Evolutionary conservation across 2,113 vertebrate genomes (phyloP).

Genomic region (Tachycineta bicolor): DNA sequence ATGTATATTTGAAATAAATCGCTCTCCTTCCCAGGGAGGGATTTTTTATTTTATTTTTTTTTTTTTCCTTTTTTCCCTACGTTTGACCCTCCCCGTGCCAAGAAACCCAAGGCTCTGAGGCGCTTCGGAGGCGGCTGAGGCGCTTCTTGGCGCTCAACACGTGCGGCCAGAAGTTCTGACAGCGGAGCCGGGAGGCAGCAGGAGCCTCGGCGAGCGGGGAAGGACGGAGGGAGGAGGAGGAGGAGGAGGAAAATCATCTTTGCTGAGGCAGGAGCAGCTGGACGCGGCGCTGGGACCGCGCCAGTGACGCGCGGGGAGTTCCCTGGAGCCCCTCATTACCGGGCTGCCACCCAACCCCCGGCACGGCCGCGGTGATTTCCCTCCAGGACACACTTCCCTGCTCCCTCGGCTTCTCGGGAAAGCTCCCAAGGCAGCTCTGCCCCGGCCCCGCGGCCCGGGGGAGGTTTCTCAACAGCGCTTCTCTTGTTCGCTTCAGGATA

Average conservation of each 20-base stretch:
- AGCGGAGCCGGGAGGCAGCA: not conserved
- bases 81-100: not conserved
- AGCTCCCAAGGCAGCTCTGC: not conserved
- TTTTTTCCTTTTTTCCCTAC: not conserved
- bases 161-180: not conserved
- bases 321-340: conserved; percentile 22
- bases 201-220: not conserved
- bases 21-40: not conserved
- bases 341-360: not conserved
- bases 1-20: not conserved
- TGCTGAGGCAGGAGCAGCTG: not conserved
- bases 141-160: not conserved
- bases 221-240: not conserved
- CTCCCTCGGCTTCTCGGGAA: not conserved
- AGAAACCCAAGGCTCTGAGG: not conserved
- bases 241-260: not conserved
- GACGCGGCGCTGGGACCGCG: not conserved
- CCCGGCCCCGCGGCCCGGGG: not conserved
- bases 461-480: not conserved
- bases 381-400: not conserved
- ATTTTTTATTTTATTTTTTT: not conserved
- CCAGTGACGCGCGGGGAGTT: conserved; percentile 23
- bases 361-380: not conserved
- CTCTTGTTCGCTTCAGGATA: not conserved
- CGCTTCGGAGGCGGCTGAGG: not conserved